phyloP scores from a whole-genome alignment of 2,113 vertebrate species.

The Ornithorhynchus anatinus region DNA sequence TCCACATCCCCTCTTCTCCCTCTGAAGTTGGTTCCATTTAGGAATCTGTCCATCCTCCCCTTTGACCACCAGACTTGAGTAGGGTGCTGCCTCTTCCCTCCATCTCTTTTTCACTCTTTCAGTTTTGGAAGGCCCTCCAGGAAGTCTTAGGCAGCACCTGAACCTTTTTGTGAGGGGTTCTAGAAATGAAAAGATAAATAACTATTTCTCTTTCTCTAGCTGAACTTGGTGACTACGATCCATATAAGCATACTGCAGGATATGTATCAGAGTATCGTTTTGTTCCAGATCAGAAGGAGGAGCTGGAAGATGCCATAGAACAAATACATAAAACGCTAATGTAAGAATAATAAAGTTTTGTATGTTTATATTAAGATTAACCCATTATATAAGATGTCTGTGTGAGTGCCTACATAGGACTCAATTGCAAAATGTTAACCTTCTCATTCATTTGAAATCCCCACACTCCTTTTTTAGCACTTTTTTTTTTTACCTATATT shows the following conservation, averaged over 20 bases:
- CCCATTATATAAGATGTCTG: too few species aligned
- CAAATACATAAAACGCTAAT: conserved; percentile 83
- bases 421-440: not conserved
- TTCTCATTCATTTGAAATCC: not conserved
- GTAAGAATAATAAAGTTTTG: conserved; percentile 66
- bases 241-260: conserved; percentile 77
- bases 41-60: too few species aligned
- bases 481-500: not conserved
- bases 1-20: too few species aligned
- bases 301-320: conserved; percentile 85
- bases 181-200: not conserved
- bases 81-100: too few species aligned
- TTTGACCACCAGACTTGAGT: too few species aligned
- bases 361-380: not conserved
- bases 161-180: not conserved
- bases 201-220: conserved; percentile 62
- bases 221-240: conserved; percentile 88
- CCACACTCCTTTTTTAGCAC: not conserved
- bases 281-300: conserved; percentile 88
- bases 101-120: too few species aligned
- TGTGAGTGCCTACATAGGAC: not conserved
- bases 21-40: too few species aligned
- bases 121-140: too few species aligned
- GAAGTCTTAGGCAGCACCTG: too few species aligned
- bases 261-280: conserved; percentile 89